Percentiles rank a stretch among this genome's conserved stretches.
Conservation (phyloP, 2,888 invertebrate genomes). For the Mythimna vitellina region DNA sequence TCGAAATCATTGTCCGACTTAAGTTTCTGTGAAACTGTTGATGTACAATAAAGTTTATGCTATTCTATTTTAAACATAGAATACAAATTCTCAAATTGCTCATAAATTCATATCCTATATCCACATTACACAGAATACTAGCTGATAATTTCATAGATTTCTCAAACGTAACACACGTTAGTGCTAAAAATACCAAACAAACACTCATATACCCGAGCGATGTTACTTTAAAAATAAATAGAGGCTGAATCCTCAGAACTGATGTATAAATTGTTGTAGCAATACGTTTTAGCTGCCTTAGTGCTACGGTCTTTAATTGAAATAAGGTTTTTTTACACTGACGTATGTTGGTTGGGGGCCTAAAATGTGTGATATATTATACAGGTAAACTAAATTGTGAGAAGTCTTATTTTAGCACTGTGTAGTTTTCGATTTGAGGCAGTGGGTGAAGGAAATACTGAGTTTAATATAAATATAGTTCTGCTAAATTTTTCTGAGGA, state of each 20-base stretch:
- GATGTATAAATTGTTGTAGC: constrained; percentile 48
- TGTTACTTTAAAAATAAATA: constrained; percentile 67
- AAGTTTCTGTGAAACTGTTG: too few relatives aligned
- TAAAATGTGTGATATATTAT: constrained; percentile 29
- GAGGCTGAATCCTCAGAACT: constrained; percentile 51
- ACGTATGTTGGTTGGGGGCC: background rate
- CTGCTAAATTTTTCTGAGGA: background rate
- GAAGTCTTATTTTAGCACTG: constrained; percentile 17
- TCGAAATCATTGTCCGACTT: too few relatives aligned
- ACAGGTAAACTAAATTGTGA: background rate
- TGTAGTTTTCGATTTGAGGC: constrained; percentile 11
- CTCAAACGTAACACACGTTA: constrained; percentile 52
- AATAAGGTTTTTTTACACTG: constrained; percentile 21
- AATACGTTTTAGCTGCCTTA: constrained; percentile 32
- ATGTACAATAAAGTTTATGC: too few relatives aligned
- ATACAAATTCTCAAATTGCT: background rate
- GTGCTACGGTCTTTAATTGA: constrained; percentile 19
- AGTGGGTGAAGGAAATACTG: constrained; percentile 9
- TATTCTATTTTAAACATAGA: too few relatives aligned
- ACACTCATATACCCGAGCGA: constrained; percentile 57
- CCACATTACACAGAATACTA: constrained; percentile 14
- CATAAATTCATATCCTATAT: constrained; percentile 20
- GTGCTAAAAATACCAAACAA: constrained; percentile 67
- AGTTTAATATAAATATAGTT: constrained; percentile 4
- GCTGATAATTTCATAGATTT: constrained; percentile 61